Evolutionary conservation across 1,140 invertebrate species (phyloP).

Genomic region (Calliopsis andreniformis): DNA sequence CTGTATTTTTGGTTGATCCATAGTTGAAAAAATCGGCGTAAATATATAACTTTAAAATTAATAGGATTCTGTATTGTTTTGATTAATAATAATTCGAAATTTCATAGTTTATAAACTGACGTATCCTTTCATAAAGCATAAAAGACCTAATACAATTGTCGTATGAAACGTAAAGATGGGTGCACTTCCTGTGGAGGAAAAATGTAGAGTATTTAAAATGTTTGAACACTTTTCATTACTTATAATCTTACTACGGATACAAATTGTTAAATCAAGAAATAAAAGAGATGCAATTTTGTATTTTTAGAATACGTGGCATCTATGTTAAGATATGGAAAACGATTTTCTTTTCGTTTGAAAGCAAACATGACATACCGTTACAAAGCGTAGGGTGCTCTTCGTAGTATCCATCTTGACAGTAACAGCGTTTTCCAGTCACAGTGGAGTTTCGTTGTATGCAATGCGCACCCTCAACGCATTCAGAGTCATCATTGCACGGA

Average conservation of each 20-base stretch:
- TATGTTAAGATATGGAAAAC: background rate
- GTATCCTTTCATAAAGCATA: conserved; percentile 52
- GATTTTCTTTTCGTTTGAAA: conserved; percentile 8
- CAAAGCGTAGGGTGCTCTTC: conserved; percentile 74
- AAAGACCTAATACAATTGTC: conserved; percentile 48
- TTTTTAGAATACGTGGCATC: too few species aligned
- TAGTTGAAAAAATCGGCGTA: background rate
- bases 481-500: conserved; percentile 73
- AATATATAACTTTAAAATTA: background rate
- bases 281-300: conserved; percentile 1
- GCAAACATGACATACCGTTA: conserved; percentile 69
- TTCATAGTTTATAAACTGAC: conserved; percentile 45
- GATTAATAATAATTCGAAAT: background rate
- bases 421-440: conserved; percentile 74
- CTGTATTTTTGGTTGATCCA: conserved; percentile 15
- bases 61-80: background rate
- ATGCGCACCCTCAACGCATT: conserved; percentile 77
- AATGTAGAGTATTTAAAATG: conserved; percentile 12
- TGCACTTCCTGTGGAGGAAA: conserved; percentile 64
- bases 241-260: background rate
- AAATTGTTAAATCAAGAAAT: background rate
- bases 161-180: conserved; percentile 53
- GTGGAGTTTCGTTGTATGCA: conserved; percentile 70
- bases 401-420: conserved; percentile 75
- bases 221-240: background rate